Evolutionary conservation across 2,113 vertebrate species (phyloP).

Genomic region (Neomonachus schauinslandi): DNA sequence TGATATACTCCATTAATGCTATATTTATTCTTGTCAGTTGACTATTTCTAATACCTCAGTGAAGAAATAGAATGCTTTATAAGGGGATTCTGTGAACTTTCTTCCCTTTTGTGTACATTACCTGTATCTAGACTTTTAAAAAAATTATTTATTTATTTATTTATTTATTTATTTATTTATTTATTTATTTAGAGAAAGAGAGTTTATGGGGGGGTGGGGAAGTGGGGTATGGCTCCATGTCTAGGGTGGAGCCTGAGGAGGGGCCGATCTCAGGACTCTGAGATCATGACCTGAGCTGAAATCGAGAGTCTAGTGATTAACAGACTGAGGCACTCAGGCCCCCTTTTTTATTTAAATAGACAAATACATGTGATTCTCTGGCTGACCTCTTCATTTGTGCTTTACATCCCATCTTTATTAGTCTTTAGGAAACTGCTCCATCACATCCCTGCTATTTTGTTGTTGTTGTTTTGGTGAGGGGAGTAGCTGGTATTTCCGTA

Average conservation of each 20-base stretch:
- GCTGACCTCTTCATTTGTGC: not conserved
- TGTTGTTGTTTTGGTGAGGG: not conserved
- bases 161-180: not conserved
- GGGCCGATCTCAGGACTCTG: not conserved
- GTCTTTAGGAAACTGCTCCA: not conserved
- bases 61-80: not conserved
- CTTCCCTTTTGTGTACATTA: not conserved
- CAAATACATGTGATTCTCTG: not conserved
- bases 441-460: not conserved
- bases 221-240: not conserved
- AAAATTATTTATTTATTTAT: too few species aligned
- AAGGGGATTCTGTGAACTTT: not conserved
- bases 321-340: not conserved
- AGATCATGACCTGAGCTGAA: not conserved
- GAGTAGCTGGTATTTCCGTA: not conserved
- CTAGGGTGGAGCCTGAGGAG: not conserved
- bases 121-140: not conserved
- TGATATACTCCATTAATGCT: not conserved
- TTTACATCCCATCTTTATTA: not conserved
- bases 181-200: not conserved
- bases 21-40: not conserved
- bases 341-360: not conserved
- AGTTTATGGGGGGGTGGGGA: not conserved
- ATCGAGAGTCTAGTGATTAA: not conserved
- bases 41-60: not conserved